phyloP scores from a whole-genome alignment of 2,113 vertebrate species.

The Carassius carassius region DNA sequence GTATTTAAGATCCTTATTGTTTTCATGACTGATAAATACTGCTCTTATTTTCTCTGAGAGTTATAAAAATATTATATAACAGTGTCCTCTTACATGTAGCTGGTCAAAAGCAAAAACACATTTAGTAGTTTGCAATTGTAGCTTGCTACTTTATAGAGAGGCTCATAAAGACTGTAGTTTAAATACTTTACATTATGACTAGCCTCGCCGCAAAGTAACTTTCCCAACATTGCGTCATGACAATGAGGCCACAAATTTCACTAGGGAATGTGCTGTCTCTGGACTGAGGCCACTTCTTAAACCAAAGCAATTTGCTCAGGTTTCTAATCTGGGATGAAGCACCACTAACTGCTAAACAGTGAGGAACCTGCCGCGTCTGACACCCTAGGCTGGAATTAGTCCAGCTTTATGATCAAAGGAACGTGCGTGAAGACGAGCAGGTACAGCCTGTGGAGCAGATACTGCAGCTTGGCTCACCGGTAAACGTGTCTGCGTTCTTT shows the following conservation, averaged over 20 bases:
- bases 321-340: constrained; percentile 19
- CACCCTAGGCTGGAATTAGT: constrained; percentile 4
- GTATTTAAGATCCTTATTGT: neutral
- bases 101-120: neutral
- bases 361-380: neutral
- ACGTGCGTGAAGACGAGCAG: neutral
- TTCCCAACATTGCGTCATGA: constrained; percentile 9
- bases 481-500: neutral
- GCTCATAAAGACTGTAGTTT: neutral
- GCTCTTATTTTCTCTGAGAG: neutral
- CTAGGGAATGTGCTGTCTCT: neutral
- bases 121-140: neutral
- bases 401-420: neutral
- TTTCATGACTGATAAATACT: neutral
- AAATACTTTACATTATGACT: neutral
- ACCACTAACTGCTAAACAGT: neutral
- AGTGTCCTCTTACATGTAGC: neutral
- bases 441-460: neutral
- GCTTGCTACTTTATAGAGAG: neutral
- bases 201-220: neutral
- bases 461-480: neutral
- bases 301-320: constrained; percentile 22
- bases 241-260: neutral
- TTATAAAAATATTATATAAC: neutral
- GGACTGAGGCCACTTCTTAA: constrained; percentile 22